These are phyloP conservation scores for Ophion costatus DNA, from an alignment of 2,888 invertebrate genomes.

Conservation along the genomic window DNA sequence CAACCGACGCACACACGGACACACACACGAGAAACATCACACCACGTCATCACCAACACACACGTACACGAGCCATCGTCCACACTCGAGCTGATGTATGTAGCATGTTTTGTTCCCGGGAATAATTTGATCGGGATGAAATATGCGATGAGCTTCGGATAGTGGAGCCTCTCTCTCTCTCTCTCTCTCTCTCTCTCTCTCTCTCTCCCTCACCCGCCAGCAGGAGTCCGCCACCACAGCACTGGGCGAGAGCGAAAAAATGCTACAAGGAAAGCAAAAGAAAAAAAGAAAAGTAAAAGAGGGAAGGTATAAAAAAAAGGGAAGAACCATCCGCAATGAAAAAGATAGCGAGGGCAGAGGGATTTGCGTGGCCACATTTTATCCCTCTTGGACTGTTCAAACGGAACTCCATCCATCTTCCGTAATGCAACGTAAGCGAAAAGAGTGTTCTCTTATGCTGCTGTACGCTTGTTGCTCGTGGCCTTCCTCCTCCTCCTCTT, in stretches of 20 bases:
- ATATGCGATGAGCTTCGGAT: conserved; percentile 76
- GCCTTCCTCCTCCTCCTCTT: background rate
- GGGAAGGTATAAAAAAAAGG: conserved; percentile 12
- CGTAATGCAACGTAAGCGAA: conserved; percentile 68
- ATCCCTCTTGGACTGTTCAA: conserved; percentile 67
- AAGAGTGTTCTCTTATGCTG: conserved; percentile 24
- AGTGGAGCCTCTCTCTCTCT: conserved; percentile 65
- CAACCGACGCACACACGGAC: conserved; percentile 31
- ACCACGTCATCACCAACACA: conserved; percentile 47
- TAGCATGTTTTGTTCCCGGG: conserved; percentile 74
- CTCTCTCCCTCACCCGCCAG: conserved; percentile 39
- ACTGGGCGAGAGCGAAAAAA: conserved; percentile 39
- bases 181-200: conserved; percentile 16
- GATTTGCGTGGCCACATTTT: conserved; percentile 68
- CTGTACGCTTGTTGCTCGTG: conserved; percentile 9
- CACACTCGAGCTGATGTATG: conserved; percentile 67
- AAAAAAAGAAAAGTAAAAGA: conserved; percentile 1
- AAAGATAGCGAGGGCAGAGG: conserved; percentile 61
- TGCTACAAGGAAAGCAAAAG: conserved; percentile 31
- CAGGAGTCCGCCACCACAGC: conserved; percentile 40
- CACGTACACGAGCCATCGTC: conserved; percentile 38
- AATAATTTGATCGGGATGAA: conserved; percentile 77
- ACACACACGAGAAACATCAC: background rate
- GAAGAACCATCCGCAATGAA: conserved; percentile 48
- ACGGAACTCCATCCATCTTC: conserved; percentile 75